Evolutionary conservation across 2,797 vertebrate species (phyloP).

Genomic region (Sebastes diploproa): DNA sequence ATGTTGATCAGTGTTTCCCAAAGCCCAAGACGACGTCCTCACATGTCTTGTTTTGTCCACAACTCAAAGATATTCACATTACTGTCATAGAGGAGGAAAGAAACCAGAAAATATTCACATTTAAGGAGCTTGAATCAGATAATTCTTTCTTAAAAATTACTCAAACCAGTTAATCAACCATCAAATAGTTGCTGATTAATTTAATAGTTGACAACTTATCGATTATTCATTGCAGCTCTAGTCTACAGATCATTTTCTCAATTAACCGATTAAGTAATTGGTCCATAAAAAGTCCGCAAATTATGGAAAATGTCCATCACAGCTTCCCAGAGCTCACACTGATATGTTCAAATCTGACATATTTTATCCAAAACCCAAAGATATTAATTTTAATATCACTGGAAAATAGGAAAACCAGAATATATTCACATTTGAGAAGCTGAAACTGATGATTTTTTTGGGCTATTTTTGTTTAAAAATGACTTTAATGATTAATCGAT

Average conservation of each 20-base stretch:
- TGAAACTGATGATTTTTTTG: no score
- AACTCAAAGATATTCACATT: not conserved
- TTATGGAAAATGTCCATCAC: not conserved
- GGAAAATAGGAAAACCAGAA: not conserved
- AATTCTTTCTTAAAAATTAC: no score
- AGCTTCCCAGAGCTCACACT: not conserved
- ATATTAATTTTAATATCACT: not conserved
- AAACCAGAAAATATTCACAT: no score
- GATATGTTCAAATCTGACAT: not conserved
- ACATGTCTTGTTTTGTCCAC: not conserved
- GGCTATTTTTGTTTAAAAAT: no score
- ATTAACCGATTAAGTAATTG: not conserved
- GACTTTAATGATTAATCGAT: not conserved
- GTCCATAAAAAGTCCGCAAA: not conserved
- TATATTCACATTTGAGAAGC: not conserved
- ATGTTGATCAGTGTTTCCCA: not conserved
- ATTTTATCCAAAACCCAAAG: not conserved
- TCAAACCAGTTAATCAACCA: no score
- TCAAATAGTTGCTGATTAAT: no score
- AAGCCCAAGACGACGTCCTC: not conserved
- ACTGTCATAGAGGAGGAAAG: no score
- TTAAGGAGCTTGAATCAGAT: fast-evolving
- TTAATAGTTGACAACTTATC: no score
- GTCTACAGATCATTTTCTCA: not conserved
- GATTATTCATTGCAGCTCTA: no score